Evolutionary conservation across 2,797 vertebrate genomes (phyloP).

Genomic region (Anolis apletophallus): DNA sequence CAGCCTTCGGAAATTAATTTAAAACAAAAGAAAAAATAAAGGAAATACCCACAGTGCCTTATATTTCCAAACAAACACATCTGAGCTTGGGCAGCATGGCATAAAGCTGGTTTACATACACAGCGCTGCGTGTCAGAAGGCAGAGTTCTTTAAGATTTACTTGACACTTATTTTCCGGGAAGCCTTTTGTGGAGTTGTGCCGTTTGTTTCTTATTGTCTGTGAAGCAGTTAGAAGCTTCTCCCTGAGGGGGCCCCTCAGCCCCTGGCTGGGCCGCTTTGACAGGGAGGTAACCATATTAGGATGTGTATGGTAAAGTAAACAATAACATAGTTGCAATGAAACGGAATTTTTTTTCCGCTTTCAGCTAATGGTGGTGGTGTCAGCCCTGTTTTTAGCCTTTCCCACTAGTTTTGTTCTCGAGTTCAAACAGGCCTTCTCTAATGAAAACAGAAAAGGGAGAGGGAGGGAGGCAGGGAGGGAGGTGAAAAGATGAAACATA

Average conservation of each 20-base stretch:
- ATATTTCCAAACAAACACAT: constrained; percentile 65
- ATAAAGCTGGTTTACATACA: constrained; percentile 72
- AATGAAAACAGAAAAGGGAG: constrained; percentile 59
- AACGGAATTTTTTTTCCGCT: constrained; percentile 85
- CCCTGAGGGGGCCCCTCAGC: constrained; percentile 86
- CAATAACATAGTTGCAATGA: constrained; percentile 97
- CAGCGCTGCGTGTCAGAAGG: constrained; percentile 68
- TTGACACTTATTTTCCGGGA: constrained; percentile 83
- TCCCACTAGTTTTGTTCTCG: constrained; percentile 78
- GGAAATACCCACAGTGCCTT: constrained; percentile 56
- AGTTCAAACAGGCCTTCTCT: constrained; percentile 80
- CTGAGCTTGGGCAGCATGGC: constrained; percentile 58
- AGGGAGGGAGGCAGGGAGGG: constrained; percentile 62
- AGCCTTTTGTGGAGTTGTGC: constrained; percentile 87
- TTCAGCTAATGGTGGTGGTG: constrained; percentile 89
- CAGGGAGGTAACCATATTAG: constrained; percentile 97
- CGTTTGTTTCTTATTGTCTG: constrained; percentile 95
- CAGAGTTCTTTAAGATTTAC: constrained; percentile 79
- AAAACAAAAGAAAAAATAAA: constrained; percentile 11
- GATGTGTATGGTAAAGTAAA: constrained; percentile 96
- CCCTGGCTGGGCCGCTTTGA: constrained; percentile 81
- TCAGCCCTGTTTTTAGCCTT: constrained; percentile 86
- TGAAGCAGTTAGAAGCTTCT: constrained; percentile 87
- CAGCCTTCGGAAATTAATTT: constrained; percentile 56
- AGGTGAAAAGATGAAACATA: constrained; percentile 64